Percentiles rank a stretch among this genome's conserved stretches.
These are phyloP conservation scores for Platypus cylindrus DNA, from an alignment of 2,888 invertebrate species.

Conservation along the genomic window DNA sequence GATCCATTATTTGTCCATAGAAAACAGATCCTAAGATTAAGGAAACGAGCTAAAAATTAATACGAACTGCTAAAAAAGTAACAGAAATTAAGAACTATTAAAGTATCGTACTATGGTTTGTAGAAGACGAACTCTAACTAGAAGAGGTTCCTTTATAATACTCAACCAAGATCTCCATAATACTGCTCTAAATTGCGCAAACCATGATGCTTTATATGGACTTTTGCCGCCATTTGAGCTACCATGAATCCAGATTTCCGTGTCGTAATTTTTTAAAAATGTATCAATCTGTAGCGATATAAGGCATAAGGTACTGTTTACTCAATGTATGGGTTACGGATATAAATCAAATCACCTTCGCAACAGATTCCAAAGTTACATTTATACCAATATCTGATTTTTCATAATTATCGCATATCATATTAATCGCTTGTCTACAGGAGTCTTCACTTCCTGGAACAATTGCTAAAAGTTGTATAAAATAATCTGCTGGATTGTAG, in stretches of 20 bases:
- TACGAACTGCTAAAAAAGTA: neutral
- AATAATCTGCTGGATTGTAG: conserved; percentile 91
- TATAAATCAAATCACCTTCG: conserved; percentile 27
- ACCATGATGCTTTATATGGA: conserved; percentile 77
- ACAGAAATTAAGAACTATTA: neutral
- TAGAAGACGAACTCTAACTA: conserved; percentile 75
- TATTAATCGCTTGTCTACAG: conserved; percentile 63
- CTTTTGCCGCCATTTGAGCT: conserved; percentile 20
- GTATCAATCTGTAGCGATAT: conserved; percentile 10
- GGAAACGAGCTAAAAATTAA: conserved; percentile 63
- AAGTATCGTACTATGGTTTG: conserved; percentile 64
- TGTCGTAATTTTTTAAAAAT: conserved; percentile 13
- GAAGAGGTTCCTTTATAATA: conserved; percentile 77
- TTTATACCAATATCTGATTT: conserved; percentile 49
- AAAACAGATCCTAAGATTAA: conserved; percentile 81
- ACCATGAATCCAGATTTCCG: conserved; percentile 23
- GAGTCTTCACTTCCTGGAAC: conserved; percentile 71
- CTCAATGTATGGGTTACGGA: neutral
- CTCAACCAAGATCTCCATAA: conserved; percentile 85
- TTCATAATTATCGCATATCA: conserved; percentile 66
- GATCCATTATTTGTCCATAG: conserved; percentile 66
- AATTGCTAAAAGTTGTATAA: conserved; percentile 78
- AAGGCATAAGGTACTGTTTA: neutral
- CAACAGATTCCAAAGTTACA: conserved; percentile 45
- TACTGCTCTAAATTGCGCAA: conserved; percentile 76